phyloP scores from a whole-genome alignment of 2,888 invertebrate species.

The Graphium colonna region DNA sequence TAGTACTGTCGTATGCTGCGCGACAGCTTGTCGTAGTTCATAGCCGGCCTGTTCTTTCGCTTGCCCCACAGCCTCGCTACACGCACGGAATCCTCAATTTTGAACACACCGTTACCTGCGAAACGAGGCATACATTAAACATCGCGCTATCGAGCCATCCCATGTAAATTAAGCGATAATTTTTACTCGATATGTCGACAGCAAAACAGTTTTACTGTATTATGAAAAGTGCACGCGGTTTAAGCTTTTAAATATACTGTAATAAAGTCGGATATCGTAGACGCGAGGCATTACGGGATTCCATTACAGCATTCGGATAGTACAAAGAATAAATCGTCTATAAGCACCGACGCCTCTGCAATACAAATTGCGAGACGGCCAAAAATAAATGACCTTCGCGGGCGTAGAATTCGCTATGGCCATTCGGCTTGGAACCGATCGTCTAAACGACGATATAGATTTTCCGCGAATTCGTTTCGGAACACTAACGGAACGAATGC shows the following conservation, averaged over 20 bases:
- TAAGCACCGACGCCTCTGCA: slow-evolving; percentile 1
- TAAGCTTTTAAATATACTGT: neutral
- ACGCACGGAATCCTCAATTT: slow-evolving; percentile 98
- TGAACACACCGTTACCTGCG: slow-evolving; percentile 93
- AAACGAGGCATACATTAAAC: slow-evolving; percentile 56
- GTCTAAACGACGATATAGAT: slow-evolving; percentile 6
- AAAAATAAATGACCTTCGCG: slow-evolving; percentile 20
- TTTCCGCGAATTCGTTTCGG: slow-evolving; percentile 14
- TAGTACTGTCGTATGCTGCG: slow-evolving; percentile 99
- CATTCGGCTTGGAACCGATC: slow-evolving; percentile 4
- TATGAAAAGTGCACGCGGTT: slow-evolving; percentile 1
- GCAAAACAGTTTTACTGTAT: slow-evolving; percentile 1
- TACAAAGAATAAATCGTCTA: slow-evolving; percentile 9
- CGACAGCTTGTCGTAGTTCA: slow-evolving; percentile 99
- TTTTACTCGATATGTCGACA: slow-evolving; percentile 7
- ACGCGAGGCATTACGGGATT: slow-evolving; percentile 8
- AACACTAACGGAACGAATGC: slow-evolving; percentile 16
- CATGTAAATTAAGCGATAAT: slow-evolving; percentile 26
- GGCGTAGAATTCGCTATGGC: slow-evolving; percentile 18
- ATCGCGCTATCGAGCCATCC: slow-evolving; percentile 32
- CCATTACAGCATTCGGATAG: neutral
- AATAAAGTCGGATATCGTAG: neutral
- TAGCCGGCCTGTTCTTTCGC: slow-evolving; percentile 98
- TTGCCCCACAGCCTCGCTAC: slow-evolving; percentile 99
- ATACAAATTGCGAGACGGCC: slow-evolving; percentile 14